Evolutionary conservation across 2,888 invertebrate genomes (phyloP), one percentile per base, ranked within the genome.

Genomic region (Xanthorhoe designata): DNA sequence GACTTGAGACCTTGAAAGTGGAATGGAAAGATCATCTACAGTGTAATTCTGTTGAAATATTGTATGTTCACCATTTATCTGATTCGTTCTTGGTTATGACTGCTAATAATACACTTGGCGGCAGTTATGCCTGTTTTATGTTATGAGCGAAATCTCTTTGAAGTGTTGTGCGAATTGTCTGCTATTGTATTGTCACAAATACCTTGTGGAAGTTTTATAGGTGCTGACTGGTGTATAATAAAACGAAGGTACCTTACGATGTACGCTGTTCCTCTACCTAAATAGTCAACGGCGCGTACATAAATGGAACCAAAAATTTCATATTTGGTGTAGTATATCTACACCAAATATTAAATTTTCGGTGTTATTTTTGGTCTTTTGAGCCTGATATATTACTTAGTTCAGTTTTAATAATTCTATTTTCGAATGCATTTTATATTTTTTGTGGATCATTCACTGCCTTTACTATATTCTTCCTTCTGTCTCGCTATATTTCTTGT

Each of bases 31-130:
- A 68, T 68, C 66, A 77, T 77, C 71, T 74, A 61, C 35, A 51
- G 52, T 58, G 68, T 59, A 64, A 78, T 77, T 75, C 79, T 73
- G 78, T 78, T 81, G 78, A 77, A 78, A 78, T 82, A 75, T 75
- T 71, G 77, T 81, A 79, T 72, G 66, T 77, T 74, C 73, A 74
- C 74, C 69, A 66, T 76, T 77, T 78, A 78, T 78, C 76, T 77
- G 73, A 77, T 76, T 75, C 74, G 74, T 76, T 80, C 78, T 78
- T 73, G 73, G 78, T 82, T 81, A 82, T 76, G 80, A 77, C 77
- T 78, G 82, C 78, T 83, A 83, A 81, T 83, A 76, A 80, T 77
- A 82, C 68, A 73, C 71, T 75, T 74, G 67, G 75, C 58, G 69
- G 69, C 69, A 75, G 75, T 78, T 75, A 77, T 68, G 74, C 71